These are phyloP conservation scores for Allygus modestus DNA, from an alignment of 2,888 invertebrate genomes.

Conservation along the genomic window DNA sequence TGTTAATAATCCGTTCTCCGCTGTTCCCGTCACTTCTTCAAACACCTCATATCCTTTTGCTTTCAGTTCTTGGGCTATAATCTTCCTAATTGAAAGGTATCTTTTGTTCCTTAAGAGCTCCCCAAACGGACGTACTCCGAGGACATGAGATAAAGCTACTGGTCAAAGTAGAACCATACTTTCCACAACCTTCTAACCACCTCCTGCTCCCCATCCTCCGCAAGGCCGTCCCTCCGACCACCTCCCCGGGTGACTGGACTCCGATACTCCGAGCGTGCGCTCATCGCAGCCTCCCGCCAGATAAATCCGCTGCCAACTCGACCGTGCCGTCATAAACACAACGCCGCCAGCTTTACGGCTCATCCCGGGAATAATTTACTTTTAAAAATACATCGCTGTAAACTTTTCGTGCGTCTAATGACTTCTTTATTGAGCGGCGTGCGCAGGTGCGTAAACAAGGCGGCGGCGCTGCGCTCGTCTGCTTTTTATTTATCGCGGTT, in stretches of 20 bases:
- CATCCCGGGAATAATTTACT: slow-evolving; percentile 56
- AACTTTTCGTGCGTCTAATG: slow-evolving; percentile 53
- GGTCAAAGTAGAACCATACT: too few relatives aligned
- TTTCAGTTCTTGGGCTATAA: too few relatives aligned
- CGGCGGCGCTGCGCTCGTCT: neutral
- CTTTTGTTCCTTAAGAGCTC: too few relatives aligned
- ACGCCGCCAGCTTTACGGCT: slow-evolving; percentile 47
- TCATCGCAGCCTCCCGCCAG: neutral
- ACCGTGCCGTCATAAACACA: slow-evolving; percentile 47
- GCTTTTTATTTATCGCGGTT: slow-evolving; percentile 42
- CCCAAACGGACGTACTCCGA: too few relatives aligned
- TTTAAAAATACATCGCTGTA: slow-evolving; percentile 60
- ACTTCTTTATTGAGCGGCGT: slow-evolving; percentile 61
- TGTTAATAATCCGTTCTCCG: too few relatives aligned
- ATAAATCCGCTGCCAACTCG: slow-evolving; percentile 50
- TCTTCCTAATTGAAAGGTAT: too few relatives aligned
- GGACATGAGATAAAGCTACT: too few relatives aligned
- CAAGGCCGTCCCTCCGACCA: neutral
- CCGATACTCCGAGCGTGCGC: too few relatives aligned
- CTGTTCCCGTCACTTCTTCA: too few relatives aligned
- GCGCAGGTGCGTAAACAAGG: slow-evolving; percentile 57
- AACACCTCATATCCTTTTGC: too few relatives aligned
- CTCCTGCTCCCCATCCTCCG: too few relatives aligned
- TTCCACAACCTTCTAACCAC: too few relatives aligned
- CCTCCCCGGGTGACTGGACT: neutral